These are phyloP conservation scores for Oenanthe melanoleuca DNA, from an alignment of 2,113 vertebrate genomes.

Conservation along the genomic window DNA sequence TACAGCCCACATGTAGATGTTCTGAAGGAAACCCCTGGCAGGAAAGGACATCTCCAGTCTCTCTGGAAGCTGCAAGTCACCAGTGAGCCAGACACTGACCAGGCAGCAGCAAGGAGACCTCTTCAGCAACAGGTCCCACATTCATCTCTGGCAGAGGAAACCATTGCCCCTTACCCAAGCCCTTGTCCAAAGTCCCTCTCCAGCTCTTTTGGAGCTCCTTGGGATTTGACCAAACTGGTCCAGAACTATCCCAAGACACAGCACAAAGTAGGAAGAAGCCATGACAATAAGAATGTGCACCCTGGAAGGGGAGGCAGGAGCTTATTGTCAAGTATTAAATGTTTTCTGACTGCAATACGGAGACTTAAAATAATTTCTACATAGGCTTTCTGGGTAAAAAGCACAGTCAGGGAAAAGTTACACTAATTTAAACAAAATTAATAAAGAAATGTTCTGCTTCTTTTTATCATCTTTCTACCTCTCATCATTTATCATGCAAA, in stretches of 20 bases:
- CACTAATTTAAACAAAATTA: constrained; percentile 80
- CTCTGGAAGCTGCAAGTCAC: neutral
- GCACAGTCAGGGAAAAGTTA: constrained; percentile 64
- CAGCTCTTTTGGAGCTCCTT: neutral
- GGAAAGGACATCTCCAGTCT: neutral
- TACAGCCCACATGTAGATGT: too few relatives aligned
- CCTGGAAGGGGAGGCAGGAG: neutral
- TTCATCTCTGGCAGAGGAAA: neutral
- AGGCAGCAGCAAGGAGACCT: neutral
- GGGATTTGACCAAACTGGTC: neutral
- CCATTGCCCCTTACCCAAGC: neutral
- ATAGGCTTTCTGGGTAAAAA: constrained; percentile 6
- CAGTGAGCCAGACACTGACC: neutral
- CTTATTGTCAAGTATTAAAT: neutral
- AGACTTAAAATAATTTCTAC: constrained; percentile 39
- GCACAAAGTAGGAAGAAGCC: neutral
- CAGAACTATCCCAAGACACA: neutral
- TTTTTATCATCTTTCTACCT: constrained; percentile 75
- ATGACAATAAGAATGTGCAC: neutral
- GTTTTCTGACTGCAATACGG: neutral
- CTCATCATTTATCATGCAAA: constrained; percentile 85
- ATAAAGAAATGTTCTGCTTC: constrained; percentile 79
- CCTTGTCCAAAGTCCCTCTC: neutral
- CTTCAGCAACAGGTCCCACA: neutral
- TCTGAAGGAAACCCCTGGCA: neutral